Percentiles rank a stretch among this genome's conserved stretches.
Conservation (phyloP, 2,113 vertebrate genomes). For the Caretta caretta region DNA sequence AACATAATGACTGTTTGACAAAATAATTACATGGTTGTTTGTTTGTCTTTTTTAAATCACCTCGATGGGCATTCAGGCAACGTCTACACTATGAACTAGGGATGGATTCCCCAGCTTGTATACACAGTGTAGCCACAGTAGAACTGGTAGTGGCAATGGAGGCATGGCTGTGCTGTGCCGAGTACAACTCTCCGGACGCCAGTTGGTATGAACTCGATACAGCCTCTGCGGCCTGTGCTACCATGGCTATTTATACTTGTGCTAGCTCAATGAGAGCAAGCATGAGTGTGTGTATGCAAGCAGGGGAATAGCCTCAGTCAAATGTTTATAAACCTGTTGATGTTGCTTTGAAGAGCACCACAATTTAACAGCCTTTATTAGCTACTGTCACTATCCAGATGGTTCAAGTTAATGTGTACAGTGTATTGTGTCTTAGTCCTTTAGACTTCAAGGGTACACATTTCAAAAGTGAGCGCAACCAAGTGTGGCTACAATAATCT, state of each 20-base stretch:
- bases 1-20: conserved; percentile 36
- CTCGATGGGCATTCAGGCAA: neutral
- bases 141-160: neutral
- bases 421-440: neutral
- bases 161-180: neutral
- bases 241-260: neutral
- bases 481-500: neutral
- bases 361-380: neutral
- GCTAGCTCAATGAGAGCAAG: neutral
- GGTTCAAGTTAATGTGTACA: neutral
- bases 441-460: neutral
- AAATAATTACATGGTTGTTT: neutral
- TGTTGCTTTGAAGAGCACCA: neutral
- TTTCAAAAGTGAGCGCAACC: neutral
- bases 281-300: neutral
- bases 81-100: neutral
- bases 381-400: neutral
- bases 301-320: neutral
- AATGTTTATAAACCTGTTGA: neutral
- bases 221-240: neutral
- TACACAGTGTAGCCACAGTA: neutral
- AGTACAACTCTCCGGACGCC: neutral
- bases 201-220: neutral
- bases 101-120: neutral
- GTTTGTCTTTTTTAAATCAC: conserved; percentile 1